A percentile compares a stretch with the other conserved stretches of the same genome.
Evolutionary conservation across 2,797 vertebrate species (phyloP).

Genomic region (Mormyrus hasselquistii): DNA sequence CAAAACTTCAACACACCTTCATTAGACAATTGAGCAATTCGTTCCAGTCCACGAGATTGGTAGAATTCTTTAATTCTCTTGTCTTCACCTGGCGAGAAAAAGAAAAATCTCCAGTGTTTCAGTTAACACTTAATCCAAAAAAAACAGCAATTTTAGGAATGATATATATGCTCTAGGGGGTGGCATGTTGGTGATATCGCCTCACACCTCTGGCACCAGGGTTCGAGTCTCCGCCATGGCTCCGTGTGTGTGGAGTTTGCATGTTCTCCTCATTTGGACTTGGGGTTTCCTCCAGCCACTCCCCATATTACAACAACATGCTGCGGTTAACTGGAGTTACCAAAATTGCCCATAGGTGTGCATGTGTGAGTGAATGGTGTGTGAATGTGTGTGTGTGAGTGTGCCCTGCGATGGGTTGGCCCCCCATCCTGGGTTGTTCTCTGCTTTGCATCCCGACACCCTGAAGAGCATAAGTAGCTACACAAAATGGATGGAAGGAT

Average conservation of each 20-base stretch:
- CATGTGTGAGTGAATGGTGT: background rate
- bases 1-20: constrained; percentile 62
- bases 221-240: background rate
- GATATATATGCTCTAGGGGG: background rate
- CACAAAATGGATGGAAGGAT: background rate
- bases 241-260: background rate
- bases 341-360: background rate
- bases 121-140: background rate
- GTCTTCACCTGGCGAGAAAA: constrained; percentile 74
- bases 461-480: background rate
- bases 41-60: constrained; percentile 88
- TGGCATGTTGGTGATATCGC: background rate
- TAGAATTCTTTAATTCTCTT: constrained; percentile 94
- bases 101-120: background rate
- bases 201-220: background rate
- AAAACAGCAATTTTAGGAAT: background rate
- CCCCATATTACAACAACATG: background rate
- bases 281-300: background rate
- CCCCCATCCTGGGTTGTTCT: background rate
- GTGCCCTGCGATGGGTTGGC: background rate
- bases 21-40: constrained; percentile 76
- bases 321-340: background rate
- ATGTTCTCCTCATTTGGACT: background rate
- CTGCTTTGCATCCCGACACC: background rate
- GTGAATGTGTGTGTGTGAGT: background rate